phyloP scores from a whole-genome alignment of 2,888 invertebrate species.

The Heterodera filipjevi region DNA sequence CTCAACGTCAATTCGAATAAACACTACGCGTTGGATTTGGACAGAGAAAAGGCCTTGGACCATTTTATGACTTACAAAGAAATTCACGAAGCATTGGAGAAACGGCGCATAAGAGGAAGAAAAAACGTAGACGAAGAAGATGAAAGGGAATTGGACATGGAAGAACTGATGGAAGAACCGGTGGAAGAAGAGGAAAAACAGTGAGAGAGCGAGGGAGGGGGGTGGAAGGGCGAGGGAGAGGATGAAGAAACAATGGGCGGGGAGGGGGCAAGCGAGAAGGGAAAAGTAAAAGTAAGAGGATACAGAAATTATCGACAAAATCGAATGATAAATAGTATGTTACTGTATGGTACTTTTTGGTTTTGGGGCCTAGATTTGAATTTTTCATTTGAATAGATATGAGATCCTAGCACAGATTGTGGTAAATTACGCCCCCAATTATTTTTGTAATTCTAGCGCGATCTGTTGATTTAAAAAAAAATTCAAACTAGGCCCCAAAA shows the following conservation, averaged over 20 bases:
- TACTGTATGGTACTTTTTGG: too few relatives aligned
- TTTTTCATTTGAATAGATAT: not conserved
- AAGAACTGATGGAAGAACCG: not conserved
- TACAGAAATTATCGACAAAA: not conserved
- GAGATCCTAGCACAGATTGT: too few relatives aligned
- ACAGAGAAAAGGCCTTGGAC: not conserved
- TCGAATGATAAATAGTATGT: too few relatives aligned
- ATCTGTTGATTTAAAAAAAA: too few relatives aligned
- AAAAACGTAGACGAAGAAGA: not conserved
- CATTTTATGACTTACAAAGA: not conserved
- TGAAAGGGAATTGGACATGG: not conserved
- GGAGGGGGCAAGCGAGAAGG: not conserved
- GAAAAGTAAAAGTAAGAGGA: not conserved
- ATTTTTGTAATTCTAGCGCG: too few relatives aligned
- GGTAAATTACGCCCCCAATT: too few relatives aligned
- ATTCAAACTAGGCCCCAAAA: too few relatives aligned
- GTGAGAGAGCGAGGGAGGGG: not conserved
- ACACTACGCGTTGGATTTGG: conserved; percentile 15
- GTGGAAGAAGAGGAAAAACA: not conserved
- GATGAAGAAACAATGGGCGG: not conserved
- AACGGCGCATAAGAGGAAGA: not conserved
- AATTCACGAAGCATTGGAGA: not conserved
- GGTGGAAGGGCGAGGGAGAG: not conserved
- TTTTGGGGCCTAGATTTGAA: not conserved
- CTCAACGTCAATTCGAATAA: not conserved